Evolutionary conservation across 2,113 vertebrate genomes (phyloP).

Genomic region (Colius striatus): DNA sequence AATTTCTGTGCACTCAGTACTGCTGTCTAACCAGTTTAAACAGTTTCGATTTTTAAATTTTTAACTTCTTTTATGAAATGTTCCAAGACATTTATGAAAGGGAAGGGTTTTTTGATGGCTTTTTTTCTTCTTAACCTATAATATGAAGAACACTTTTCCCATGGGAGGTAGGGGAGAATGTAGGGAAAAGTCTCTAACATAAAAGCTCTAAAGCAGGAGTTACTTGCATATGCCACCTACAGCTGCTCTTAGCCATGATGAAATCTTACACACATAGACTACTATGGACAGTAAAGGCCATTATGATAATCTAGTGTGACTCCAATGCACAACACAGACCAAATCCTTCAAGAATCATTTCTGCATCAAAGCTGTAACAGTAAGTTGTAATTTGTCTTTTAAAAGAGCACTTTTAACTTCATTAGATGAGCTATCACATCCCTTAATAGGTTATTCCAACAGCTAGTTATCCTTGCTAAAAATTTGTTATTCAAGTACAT

Average conservation of each 20-base stretch:
- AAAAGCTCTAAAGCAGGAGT: background rate
- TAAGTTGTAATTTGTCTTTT: background rate
- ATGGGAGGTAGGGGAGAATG: background rate
- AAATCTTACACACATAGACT: background rate
- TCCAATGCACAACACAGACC: background rate
- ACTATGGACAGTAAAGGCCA: background rate
- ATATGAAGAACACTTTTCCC: background rate
- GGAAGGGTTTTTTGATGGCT: background rate
- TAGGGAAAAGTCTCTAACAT: background rate
- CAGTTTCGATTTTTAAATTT: background rate
- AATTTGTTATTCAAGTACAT: background rate
- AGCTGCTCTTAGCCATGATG: background rate
- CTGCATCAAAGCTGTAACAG: background rate
- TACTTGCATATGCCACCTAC: conserved; percentile 1
- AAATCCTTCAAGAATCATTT: conserved; percentile 12
- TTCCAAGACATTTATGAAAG: background rate
- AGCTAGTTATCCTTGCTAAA: background rate
- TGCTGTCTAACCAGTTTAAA: background rate
- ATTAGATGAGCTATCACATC: background rate
- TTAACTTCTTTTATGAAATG: background rate
- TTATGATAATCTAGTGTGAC: conserved; percentile 2
- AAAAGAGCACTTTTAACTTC: background rate
- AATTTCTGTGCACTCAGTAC: background rate
- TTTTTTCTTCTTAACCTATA: conserved; percentile 2
- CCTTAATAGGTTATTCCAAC: background rate